A percentile compares a stretch with the other conserved stretches of the same genome.
phyloP scores from a whole-genome alignment of 2,797 vertebrate species.

The Simalia tracyae region DNA sequence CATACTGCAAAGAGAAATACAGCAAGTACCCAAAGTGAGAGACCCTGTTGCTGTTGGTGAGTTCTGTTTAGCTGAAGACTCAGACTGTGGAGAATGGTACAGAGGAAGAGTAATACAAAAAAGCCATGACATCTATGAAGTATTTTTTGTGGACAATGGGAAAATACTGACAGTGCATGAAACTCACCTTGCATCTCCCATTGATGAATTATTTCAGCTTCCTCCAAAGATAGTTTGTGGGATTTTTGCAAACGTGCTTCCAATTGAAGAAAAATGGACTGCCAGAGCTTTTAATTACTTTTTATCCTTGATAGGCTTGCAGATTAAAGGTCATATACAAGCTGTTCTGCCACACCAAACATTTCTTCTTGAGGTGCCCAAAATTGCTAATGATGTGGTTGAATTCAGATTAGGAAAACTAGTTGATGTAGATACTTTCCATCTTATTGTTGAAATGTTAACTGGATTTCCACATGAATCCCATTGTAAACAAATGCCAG shows the following conservation, averaged over 20 bases:
- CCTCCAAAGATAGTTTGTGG: constrained; percentile 86
- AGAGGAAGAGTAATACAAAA: constrained; percentile 86
- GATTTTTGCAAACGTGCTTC: constrained; percentile 87
- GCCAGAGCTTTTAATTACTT: constrained; percentile 81
- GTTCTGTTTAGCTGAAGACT: constrained; percentile 88
- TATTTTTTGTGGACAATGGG: constrained; percentile 86
- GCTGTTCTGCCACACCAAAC: constrained; percentile 80
- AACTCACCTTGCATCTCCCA: constrained; percentile 75
- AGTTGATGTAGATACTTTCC: constrained; percentile 85
- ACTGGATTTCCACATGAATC: constrained; percentile 73
- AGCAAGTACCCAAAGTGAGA: constrained; percentile 78
- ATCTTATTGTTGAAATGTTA: constrained; percentile 82
- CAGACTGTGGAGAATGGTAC: constrained; percentile 80
- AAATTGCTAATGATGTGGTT: constrained; percentile 78
- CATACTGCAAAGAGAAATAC: constrained; percentile 86
- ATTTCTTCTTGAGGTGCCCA: constrained; percentile 83
- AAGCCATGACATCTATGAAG: constrained; percentile 70
- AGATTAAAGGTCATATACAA: constrained; percentile 80
- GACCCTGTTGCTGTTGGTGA: constrained; percentile 73
- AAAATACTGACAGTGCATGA: constrained; percentile 75
- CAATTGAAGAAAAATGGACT: constrained; percentile 75
- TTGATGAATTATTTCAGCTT: constrained; percentile 80
- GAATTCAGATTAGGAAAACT: constrained; percentile 80
- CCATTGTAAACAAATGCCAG: constrained; percentile 71
- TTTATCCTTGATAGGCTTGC: constrained; percentile 77